Base-by-base conservation (phyloP, 2,888 invertebrate species). In the Pristionchus fissidentatus region DNA sequence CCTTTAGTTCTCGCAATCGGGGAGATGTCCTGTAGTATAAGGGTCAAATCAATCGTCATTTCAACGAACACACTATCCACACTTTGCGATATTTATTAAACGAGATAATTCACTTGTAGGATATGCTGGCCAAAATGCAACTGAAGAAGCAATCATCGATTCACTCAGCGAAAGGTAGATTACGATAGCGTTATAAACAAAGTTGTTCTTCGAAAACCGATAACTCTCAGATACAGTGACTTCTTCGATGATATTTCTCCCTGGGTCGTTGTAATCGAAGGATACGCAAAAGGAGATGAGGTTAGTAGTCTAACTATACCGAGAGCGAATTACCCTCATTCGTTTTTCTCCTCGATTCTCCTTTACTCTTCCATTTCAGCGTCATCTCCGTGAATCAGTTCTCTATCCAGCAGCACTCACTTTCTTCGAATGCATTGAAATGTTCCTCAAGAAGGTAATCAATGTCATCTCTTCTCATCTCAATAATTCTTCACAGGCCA, bases 241-340 rank as follows among this genome's bases (percentile, higher is more conserved):
- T 77, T 77, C 75, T 77, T 77, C 75, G 75, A 77, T 32, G 75
- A 77, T 8, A 49, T 77, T 41, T 77, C 75, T 49, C 75, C 75
- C 0, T 77, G 75, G 75, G 26, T 77, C 4, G 75, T 77, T 29
- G 75, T 77, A 15, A 41, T 77, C 1, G 75, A 77, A 32, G 75
- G 75, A 77, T 77, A 49, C 49, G 75, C 75, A 19, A 77, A 77
- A 32, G 75, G 75, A 32, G 75, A 77, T 32, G 75, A 77, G 49
- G 75, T 77, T 3, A 29, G 32, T 13, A 60, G 13, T 32, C 10
- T 60, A n/a, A n/a, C n/a, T n/a, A n/a, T n/a, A n/a, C 7, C 57
- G 22, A n/a, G 26, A 57, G n/a, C n/a, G 22, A 7, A 62, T 4
- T 66, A 32, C 26, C 62, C 2, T 4, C n/a, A 38, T 41, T 8